Conservation (phyloP, 2,797 vertebrate genomes). For the Prunella strophiata region DNA sequence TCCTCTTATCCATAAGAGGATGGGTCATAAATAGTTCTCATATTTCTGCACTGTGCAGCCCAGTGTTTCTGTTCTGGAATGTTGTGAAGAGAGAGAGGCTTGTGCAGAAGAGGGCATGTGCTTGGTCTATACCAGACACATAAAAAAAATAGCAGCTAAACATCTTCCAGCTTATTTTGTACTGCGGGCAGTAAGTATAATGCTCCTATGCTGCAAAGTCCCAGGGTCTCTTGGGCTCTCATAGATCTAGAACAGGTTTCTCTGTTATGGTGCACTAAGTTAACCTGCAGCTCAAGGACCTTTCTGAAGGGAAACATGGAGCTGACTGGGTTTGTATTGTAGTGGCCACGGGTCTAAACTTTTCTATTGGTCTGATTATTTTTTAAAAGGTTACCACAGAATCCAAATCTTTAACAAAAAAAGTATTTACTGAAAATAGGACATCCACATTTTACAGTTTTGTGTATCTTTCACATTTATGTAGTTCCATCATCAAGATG, state of each 20-base stretch:
- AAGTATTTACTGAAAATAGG: conserved; percentile 1
- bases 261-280: background rate
- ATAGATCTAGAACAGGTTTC: background rate
- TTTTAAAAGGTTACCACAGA: background rate
- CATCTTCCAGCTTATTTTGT: background rate
- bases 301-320: background rate
- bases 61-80: background rate
- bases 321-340: background rate
- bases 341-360: background rate
- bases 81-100: background rate
- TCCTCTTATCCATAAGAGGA: background rate
- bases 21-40: background rate
- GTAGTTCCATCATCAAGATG: background rate
- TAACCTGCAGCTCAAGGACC: background rate
- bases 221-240: rapidly evolving
- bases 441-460: background rate
- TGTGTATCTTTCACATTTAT: conserved; percentile 12
- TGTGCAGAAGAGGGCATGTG: background rate
- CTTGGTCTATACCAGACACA: background rate
- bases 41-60: background rate
- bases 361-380: background rate
- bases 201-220: background rate
- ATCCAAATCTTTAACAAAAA: background rate
- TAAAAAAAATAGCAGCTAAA: background rate
- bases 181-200: background rate